Percentiles rank a stretch among this genome's conserved stretches.
These are phyloP conservation scores for Drosophila quadrilineata DNA, from an alignment of 1,140 invertebrate species.

Conservation along the genomic window DNA sequence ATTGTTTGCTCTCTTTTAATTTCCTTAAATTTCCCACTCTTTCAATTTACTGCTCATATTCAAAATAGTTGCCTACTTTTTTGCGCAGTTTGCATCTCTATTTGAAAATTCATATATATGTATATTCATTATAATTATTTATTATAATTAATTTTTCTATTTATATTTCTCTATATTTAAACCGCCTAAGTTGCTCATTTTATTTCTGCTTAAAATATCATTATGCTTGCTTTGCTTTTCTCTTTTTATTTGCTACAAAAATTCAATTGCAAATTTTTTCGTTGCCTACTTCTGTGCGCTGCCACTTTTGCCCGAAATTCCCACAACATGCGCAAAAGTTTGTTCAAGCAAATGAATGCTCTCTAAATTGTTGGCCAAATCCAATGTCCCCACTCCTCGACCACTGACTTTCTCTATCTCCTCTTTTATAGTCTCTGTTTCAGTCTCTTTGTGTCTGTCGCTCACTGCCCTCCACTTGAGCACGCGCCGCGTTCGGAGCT, in stretches of 20 bases:
- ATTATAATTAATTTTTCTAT: no score
- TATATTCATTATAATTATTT: no score
- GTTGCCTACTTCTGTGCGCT: slow-evolving; percentile 2
- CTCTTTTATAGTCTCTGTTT: no score
- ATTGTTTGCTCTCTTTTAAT: no score
- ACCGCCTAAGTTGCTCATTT: no score
- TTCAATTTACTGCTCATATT: neutral
- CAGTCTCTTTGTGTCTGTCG: neutral
- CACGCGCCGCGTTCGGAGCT: no score
- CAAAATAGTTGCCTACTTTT: slow-evolving; percentile 6
- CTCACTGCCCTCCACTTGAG: slow-evolving; percentile 43
- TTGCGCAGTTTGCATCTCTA: neutral
- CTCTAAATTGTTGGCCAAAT: neutral
- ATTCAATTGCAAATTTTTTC: neutral
- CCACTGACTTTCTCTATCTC: no score
- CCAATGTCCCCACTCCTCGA: neutral
- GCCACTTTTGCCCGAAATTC: neutral
- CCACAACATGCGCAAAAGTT: slow-evolving; percentile 10
- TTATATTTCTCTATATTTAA: neutral
- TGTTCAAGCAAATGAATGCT: slow-evolving; percentile 20
- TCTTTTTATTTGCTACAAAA: neutral
- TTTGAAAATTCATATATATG: no score
- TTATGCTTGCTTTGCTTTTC: neutral
- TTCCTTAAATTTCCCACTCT: no score
- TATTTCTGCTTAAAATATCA: neutral